phyloP scores from a whole-genome alignment of 2,888 invertebrate species.

The Prosapia bicincta region DNA sequence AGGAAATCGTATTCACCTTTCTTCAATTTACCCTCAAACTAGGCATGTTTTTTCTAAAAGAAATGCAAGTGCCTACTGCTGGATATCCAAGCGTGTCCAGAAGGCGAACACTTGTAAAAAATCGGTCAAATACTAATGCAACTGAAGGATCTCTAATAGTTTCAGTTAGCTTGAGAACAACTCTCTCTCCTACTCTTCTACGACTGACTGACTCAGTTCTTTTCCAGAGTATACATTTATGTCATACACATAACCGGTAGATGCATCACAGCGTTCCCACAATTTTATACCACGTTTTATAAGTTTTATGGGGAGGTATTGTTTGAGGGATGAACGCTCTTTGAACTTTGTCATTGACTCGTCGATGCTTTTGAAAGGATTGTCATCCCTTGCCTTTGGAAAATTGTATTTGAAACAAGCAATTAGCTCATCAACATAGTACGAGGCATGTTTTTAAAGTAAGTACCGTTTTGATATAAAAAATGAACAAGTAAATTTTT shows the following conservation, averaged over 20 bases:
- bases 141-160: no score
- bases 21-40: no score
- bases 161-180: no score
- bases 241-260: no score
- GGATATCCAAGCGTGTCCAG: conserved; percentile 31
- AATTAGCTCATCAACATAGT: no score
- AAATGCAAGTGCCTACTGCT: conserved; percentile 38
- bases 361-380: neutral
- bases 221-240: no score
- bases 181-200: conserved; percentile 32
- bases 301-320: conserved; percentile 19
- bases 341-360: conserved; percentile 28
- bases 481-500: no score
- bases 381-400: no score
- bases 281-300: neutral
- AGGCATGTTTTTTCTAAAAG: conserved; percentile 34
- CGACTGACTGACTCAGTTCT: neutral
- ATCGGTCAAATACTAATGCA: conserved; percentile 27
- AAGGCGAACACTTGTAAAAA: conserved; percentile 34
- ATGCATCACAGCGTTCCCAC: neutral
- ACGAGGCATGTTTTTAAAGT: no score
- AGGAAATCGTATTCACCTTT: no score
- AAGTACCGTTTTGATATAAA: no score
- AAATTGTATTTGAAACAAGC: no score
- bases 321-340: conserved; percentile 21